These are phyloP conservation scores for Etheostoma spectabile DNA, from an alignment of 2,113 vertebrate species.

Conservation along the genomic window DNA sequence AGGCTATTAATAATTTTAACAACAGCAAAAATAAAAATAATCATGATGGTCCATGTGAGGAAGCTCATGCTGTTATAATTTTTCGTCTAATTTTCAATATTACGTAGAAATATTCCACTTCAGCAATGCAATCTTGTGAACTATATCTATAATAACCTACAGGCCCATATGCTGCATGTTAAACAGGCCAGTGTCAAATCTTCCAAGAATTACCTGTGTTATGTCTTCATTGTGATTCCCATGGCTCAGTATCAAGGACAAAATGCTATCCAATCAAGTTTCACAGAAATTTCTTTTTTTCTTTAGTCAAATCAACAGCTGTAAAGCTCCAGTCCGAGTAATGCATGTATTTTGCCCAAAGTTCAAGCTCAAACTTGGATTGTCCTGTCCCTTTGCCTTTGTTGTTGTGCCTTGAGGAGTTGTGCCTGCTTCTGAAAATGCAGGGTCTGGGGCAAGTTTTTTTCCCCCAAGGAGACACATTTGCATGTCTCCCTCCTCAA, in stretches of 20 bases:
- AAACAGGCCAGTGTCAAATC: background rate
- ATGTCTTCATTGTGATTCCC: slow-evolving; percentile 68
- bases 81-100: background rate
- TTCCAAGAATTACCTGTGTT: slow-evolving; percentile 68
- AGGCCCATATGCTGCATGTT: background rate
- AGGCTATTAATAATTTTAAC: background rate
- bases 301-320: background rate
- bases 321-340: slow-evolving; percentile 8
- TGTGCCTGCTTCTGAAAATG: slow-evolving; percentile 61
- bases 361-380: slow-evolving; percentile 42
- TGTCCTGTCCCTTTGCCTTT: slow-evolving; percentile 23
- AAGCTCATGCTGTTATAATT: background rate
- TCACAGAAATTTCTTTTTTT: slow-evolving; percentile 25
- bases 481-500: slow-evolving; percentile 79
- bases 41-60: background rate
- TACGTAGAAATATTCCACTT: background rate
- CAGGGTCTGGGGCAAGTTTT: slow-evolving; percentile 35
- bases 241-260: slow-evolving; percentile 53
- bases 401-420: slow-evolving; percentile 64
- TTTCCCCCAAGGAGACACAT: slow-evolving; percentile 56
- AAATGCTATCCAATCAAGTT: slow-evolving; percentile 62
- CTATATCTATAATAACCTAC: background rate
- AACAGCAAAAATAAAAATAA: background rate
- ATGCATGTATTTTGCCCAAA: slow-evolving; percentile 29
- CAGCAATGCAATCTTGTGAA: background rate